Evolutionary conservation across 2,888 invertebrate genomes (phyloP).

Genomic region (Trichacis sp.): DNA sequence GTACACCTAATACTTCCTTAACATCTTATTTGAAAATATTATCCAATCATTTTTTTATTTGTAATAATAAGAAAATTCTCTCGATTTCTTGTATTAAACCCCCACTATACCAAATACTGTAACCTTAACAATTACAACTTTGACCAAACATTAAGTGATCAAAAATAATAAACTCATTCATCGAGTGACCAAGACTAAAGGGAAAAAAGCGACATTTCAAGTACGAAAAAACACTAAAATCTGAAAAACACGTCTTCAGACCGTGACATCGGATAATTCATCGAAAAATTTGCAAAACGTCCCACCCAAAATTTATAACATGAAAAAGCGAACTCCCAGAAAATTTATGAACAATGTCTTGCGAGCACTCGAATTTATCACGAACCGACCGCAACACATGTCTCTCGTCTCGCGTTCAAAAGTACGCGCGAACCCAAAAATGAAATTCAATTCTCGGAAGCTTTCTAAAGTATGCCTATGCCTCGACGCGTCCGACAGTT

Average conservation of each 20-base stretch:
- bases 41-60: no score
- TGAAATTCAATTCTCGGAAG: constrained; percentile 42
- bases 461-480: constrained; percentile 37
- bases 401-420: constrained; percentile 35
- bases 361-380: constrained; percentile 17
- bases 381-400: constrained; percentile 36
- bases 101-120: background rate
- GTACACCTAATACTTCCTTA: no score
- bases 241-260: no score
- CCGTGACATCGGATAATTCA: no score
- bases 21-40: no score
- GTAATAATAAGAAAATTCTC: no score
- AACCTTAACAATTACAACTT: background rate
- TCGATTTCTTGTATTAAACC: no score
- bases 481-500: constrained; percentile 35
- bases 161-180: background rate
- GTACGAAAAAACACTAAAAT: no score
- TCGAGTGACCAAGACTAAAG: background rate
- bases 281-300: no score
- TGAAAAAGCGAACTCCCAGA: no score
- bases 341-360: background rate
- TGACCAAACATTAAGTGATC: background rate
- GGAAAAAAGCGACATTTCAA: no score
- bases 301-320: no score
- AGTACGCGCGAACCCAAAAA: constrained; percentile 37